These are phyloP conservation scores for Haliclona indistincta DNA, from an alignment of 37 sponge, comb jelly and placozoan species.

Conservation along the genomic window DNA sequence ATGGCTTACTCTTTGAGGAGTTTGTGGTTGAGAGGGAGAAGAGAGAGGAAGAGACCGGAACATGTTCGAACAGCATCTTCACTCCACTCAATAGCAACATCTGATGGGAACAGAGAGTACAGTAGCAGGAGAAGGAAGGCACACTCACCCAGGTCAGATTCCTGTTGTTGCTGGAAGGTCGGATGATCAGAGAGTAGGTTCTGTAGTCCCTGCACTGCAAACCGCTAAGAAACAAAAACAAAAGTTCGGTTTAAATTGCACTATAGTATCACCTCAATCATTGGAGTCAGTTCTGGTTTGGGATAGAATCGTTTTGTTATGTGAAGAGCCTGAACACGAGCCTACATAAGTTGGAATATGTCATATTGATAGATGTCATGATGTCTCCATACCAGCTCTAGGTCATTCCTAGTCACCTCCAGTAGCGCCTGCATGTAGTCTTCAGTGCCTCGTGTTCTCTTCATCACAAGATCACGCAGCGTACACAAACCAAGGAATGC, in stretches of 20 bases:
- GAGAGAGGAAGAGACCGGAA: slow-evolving; percentile 78
- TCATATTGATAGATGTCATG: neutral
- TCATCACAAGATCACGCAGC: slow-evolving; percentile 86
- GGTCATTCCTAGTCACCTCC: slow-evolving; percentile 77
- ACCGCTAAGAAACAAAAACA: slow-evolving; percentile 43
- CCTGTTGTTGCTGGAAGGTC: slow-evolving; percentile 14
- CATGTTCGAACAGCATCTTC: slow-evolving; percentile 83
- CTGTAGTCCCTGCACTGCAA: slow-evolving; percentile 68
- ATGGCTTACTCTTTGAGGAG: slow-evolving; percentile 85
- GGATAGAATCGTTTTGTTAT: slow-evolving; percentile 76
- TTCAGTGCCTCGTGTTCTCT: slow-evolving; percentile 64
- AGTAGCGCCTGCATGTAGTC: slow-evolving; percentile 76
- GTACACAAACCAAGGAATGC: slow-evolving; percentile 88
- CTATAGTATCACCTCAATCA: slow-evolving; percentile 61
- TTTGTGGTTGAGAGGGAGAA: slow-evolving; percentile 91
- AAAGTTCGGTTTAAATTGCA: neutral
- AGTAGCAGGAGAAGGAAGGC: neutral
- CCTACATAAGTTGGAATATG: slow-evolving; percentile 20
- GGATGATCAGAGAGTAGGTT: slow-evolving; percentile 74
- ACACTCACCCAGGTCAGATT: slow-evolving; percentile 20
- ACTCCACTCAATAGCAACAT: slow-evolving; percentile 78
- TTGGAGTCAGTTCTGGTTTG: slow-evolving; percentile 49
- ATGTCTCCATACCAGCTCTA: slow-evolving; percentile 59
- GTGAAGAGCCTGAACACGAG: slow-evolving; percentile 75
- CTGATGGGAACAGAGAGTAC: slow-evolving; percentile 22